Evolutionary conservation across 2,113 vertebrate genomes (phyloP).

Genomic region (Epinephelus moara): DNA sequence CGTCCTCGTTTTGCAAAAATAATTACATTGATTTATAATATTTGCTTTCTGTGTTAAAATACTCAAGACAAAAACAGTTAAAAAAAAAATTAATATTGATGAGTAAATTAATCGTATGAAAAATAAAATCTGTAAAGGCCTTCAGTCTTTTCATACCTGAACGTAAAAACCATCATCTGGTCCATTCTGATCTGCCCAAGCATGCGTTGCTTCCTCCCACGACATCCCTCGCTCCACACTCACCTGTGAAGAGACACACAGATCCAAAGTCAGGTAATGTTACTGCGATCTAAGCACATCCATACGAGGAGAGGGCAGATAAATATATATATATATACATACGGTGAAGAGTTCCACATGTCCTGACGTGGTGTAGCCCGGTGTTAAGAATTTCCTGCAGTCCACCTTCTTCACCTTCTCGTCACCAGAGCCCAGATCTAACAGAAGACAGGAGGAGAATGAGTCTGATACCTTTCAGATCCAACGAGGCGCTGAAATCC

Average conservation of each 20-base stretch:
- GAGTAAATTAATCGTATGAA: too few relatives aligned
- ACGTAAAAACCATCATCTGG: constrained; percentile 98
- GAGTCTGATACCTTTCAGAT: too few relatives aligned
- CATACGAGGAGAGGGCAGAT: not conserved
- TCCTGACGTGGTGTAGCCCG: constrained; percentile 96
- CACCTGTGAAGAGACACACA: constrained; percentile 82
- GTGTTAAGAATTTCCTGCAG: constrained; percentile 95
- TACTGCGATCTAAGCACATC: not conserved
- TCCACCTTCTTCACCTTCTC: constrained; percentile 97
- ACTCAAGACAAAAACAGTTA: too few relatives aligned
- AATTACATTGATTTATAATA: too few relatives aligned
- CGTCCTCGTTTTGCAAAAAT: too few relatives aligned
- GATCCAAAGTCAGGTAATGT: not conserved
- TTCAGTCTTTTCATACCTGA: constrained; percentile 54
- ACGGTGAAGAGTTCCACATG: constrained; percentile 96
- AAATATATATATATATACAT: constrained; percentile 47
- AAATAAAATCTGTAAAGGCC: too few relatives aligned
- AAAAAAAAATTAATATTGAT: too few relatives aligned
- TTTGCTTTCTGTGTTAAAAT: too few relatives aligned
- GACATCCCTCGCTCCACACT: constrained; percentile 98
- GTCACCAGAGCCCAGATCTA: constrained; percentile 97
- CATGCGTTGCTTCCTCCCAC: constrained; percentile 97
- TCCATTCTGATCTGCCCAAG: constrained; percentile 96
- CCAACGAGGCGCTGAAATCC: not conserved
- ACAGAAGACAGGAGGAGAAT: not conserved